Evolutionary conservation across 2,888 invertebrate genomes (phyloP), one percentile per base, ranked within the genome.

Genomic region (Eupelmus urozonus): DNA sequence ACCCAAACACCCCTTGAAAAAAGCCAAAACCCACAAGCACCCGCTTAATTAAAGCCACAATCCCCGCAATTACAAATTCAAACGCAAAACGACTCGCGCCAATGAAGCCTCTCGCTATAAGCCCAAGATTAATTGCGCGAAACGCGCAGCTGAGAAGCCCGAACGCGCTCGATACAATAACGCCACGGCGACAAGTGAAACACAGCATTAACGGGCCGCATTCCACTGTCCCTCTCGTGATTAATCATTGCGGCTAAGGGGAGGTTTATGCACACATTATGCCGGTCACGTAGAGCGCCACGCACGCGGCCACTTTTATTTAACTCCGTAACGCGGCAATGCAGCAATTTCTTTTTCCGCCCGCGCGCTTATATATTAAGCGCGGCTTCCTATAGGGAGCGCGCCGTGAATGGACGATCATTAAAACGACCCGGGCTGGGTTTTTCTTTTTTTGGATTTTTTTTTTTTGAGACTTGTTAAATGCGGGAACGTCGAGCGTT

Each of bases 91-190:
- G 5, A 34, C 40, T 34, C 9, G 9, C 34, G 34, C 34, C 34
- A 34, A 34, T 34, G 9, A 34, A 34, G 34, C 34, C 34, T 3
- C 34, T 5, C 34, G 34, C 34, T 5, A 34, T 5, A 34, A 5
- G 9, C 9, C 34, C 34, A 74, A 74, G 73, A 74, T 74, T 74
- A 65, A 74, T 74, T 55, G 34, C 59, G 13, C 40, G 7, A 29
- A 66, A 67, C 59, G 16, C 27, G 16, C 27, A 66, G 65, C 66
- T 55, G 74, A 57, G 73, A 63, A 74, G 34, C 55, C 57, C 34
- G 59, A 67, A 74, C n/a, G 25, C 29, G n/a, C 66, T 66, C 49
- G 51, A 71, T 71, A 60, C 45, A 71, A 71, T 60, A 71, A 71
- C 42, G 40, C 29, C 9, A 16, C 13, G 20, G 23, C 9, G 16